A percentile compares a stretch with the other conserved stretches of the same genome.
These are phyloP conservation scores for Drosophila santomea DNA, from an alignment of 1,140 invertebrate genomes.

Conservation along the genomic window DNA sequence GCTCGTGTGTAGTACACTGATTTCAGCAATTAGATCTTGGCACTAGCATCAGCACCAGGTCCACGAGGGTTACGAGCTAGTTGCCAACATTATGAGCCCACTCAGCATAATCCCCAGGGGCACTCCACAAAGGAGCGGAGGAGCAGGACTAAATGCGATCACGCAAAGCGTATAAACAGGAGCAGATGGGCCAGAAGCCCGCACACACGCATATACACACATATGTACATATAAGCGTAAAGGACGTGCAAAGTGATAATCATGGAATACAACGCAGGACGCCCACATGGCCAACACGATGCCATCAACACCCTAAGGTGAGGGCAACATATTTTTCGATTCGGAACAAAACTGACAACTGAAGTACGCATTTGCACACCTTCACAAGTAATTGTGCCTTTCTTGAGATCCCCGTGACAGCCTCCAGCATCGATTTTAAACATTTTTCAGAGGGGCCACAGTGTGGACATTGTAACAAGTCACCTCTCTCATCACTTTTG, in stretches of 20 bases:
- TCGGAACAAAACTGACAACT: too few species aligned
- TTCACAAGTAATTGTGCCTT: too few species aligned
- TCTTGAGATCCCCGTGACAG: too few species aligned
- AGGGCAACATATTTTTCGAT: background rate
- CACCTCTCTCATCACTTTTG: too few species aligned
- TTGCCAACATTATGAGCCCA: slow-evolving; percentile 25
- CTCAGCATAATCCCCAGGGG: slow-evolving; percentile 20
- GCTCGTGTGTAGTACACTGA: slow-evolving; percentile 25
- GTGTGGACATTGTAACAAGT: too few species aligned
- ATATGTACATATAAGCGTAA: slow-evolving; percentile 37
- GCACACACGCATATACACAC: slow-evolving; percentile 47
- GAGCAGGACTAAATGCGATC: slow-evolving; percentile 62
- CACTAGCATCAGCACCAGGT: slow-evolving; percentile 47
- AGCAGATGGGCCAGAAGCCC: slow-evolving; percentile 44
- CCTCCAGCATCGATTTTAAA: too few species aligned
- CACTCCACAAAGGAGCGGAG: background rate
- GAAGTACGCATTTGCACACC: too few species aligned
- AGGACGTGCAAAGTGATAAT: slow-evolving; percentile 77
- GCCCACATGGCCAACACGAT: background rate
- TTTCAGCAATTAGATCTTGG: slow-evolving; percentile 44
- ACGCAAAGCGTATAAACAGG: slow-evolving; percentile 74
- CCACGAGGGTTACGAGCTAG: slow-evolving; percentile 39
- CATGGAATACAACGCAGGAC: slow-evolving; percentile 32
- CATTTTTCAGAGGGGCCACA: too few species aligned
- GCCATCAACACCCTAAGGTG: background rate